Percentiles rank a stretch among this genome's conserved stretches.
Evolutionary conservation across 2,797 vertebrate genomes (phyloP).

Genomic region (Aphelocoma californica): DNA sequence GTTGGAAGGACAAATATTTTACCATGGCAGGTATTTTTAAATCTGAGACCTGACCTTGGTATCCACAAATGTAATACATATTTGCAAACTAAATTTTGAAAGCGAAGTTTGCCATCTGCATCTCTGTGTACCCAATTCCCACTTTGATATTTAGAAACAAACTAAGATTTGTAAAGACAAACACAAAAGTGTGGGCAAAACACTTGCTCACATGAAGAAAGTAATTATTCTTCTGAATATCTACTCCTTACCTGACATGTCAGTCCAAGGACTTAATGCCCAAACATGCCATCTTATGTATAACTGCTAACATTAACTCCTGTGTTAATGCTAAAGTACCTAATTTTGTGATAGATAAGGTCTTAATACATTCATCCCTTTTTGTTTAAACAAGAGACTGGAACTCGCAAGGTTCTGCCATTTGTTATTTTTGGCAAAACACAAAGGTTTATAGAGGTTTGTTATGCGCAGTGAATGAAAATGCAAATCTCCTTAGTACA

Average conservation of each 20-base stretch:
- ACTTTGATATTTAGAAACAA: background rate
- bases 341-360: background rate
- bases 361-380: background rate
- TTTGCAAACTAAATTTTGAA: background rate
- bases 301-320: background rate
- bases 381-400: background rate
- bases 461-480: constrained; percentile 18
- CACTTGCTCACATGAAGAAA: background rate
- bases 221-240: background rate
- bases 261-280: background rate
- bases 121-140: background rate
- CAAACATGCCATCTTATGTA: background rate
- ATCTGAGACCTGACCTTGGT: background rate
- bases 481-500: constrained; percentile 18
- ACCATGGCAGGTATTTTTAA: background rate
- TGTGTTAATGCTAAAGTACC: background rate
- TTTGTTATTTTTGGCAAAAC: constrained; percentile 14
- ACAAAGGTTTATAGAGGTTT: background rate
- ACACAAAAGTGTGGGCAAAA: background rate
- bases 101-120: background rate
- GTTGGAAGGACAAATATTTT: background rate
- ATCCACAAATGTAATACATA: background rate
- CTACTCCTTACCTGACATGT: background rate
- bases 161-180: background rate
- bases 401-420: background rate